These are phyloP conservation scores for Muntiacus muntjak DNA, from an alignment of 2,113 vertebrate species.

Conservation along the genomic window DNA sequence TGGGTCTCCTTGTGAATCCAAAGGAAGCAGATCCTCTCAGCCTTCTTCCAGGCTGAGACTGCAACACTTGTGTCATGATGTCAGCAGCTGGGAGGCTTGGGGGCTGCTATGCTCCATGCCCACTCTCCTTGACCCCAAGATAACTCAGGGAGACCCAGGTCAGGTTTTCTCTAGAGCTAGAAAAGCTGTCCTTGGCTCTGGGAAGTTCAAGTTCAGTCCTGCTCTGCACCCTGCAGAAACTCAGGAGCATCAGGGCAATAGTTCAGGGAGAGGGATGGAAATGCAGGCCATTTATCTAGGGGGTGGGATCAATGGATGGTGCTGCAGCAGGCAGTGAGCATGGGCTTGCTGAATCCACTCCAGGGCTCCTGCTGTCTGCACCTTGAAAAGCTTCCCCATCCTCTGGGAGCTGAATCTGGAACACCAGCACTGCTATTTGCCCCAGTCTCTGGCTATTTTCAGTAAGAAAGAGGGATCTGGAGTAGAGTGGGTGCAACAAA, in stretches of 20 bases:
- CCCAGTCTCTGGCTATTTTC: neutral
- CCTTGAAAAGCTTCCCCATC: neutral
- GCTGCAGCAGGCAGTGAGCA: neutral
- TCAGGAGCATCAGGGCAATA: neutral
- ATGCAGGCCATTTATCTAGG: too few species aligned
- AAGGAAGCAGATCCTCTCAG: rapidly evolving
- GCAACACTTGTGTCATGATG: rapidly evolving
- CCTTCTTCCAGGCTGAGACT: neutral
- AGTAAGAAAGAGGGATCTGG: neutral
- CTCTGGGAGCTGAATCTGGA: neutral
- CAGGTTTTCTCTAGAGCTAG: neutral
- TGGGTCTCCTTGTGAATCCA: neutral
- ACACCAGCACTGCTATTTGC: rapidly evolving
- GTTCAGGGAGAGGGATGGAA: neutral
- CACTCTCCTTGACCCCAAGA: rapidly evolving
- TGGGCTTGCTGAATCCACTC: neutral
- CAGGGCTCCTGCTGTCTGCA: neutral
- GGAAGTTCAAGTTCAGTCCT: neutral
- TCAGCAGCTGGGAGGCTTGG: neutral
- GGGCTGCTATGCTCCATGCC: rapidly evolving
- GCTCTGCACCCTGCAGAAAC: neutral
- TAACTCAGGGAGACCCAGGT: neutral
- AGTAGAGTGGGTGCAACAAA: neutral
- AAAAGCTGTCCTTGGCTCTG: neutral
- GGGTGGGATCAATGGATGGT: neutral